Evolutionary conservation across 2,797 vertebrate genomes (phyloP).

Genomic region (Mormyrops boulengeri): DNA sequence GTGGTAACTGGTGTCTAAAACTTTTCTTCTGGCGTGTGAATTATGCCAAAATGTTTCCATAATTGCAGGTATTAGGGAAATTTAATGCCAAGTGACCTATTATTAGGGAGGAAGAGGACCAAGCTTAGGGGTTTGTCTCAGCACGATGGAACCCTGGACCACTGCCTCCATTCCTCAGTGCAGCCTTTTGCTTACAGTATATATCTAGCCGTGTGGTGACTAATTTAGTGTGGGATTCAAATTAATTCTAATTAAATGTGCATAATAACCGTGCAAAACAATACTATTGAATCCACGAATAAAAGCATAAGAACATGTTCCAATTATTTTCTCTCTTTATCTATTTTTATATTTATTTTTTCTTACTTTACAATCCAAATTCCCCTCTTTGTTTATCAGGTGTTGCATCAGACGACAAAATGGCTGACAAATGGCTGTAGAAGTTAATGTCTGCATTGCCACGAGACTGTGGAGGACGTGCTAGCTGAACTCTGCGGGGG

Average conservation of each 20-base stretch:
- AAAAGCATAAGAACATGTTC: neutral
- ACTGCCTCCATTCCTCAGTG: neutral
- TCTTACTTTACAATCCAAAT: neutral
- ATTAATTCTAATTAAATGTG: constrained; percentile 11
- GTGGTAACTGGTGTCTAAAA: constrained; percentile 24
- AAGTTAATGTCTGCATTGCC: neutral
- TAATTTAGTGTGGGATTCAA: neutral
- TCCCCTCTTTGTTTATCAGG: constrained; percentile 30
- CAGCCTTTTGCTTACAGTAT: neutral
- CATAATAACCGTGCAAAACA: constrained; percentile 4
- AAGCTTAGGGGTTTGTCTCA: neutral
- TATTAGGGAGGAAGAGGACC: neutral
- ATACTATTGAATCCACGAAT: neutral
- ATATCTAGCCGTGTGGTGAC: neutral
- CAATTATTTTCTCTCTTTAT: neutral
- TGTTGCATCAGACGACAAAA: neutral
- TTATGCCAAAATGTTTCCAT: constrained; percentile 41
- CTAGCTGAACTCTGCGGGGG: neutral
- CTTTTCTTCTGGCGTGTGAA: constrained; percentile 37
- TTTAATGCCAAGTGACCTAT: constrained; percentile 29
- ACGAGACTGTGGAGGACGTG: neutral
- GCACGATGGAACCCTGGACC: neutral
- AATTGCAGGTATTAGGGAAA: constrained; percentile 27
- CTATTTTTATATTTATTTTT: neutral
- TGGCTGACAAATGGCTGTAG: neutral